Evolutionary conservation across 2,888 invertebrate genomes (phyloP), one percentile per base, ranked within the genome.

Genomic region (Osedax frankpressi): DNA sequence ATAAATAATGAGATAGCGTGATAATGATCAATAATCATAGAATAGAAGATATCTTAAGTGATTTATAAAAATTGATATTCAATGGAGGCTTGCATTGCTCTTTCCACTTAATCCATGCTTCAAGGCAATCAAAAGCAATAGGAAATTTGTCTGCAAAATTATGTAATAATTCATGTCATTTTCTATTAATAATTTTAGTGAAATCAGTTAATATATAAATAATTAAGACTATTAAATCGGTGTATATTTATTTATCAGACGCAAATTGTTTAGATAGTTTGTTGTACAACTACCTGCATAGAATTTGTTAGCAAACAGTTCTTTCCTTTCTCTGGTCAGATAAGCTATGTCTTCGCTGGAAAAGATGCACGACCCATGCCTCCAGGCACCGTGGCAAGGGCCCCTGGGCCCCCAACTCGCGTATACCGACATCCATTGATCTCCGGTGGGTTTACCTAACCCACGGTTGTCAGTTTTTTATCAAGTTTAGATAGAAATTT

Each of bases 271-370:
- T n/a, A n/a, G n/a, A n/a, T n/a, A n/a, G n/a, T n/a, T n/a, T n/a
- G n/a, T n/a, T n/a, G n/a, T n/a, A n/a, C n/a, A n/a, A n/a, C n/a
- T n/a, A 44, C 79, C 76, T 3, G 75, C 24, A 72, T 80, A 77
- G 73, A 81, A 77, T 74, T 81, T 81, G 75, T 81, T 82, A 30
- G 75, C 80, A 68, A 82, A 79, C 28, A 81, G 75, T 60, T 81
- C 78, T n/a, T 74, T 72, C 19, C 74, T 74, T 44, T 44, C 11
- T 6, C 68, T 70, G 27, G 76, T 65, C 1, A 81, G 77, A 1
- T n/a, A n/a, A 3, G 75, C 74, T 19, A 81, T 70, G 67, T 82
- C 81, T 6, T 73, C 76, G n/a, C 80, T 76, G 1, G 81, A 80
- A 71, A 79, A 80, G 1, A 81, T 78, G 72, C 81, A 81, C 6